Evolutionary conservation across 2,113 vertebrate genomes (phyloP).

Genomic region (Glaucomys volans): DNA sequence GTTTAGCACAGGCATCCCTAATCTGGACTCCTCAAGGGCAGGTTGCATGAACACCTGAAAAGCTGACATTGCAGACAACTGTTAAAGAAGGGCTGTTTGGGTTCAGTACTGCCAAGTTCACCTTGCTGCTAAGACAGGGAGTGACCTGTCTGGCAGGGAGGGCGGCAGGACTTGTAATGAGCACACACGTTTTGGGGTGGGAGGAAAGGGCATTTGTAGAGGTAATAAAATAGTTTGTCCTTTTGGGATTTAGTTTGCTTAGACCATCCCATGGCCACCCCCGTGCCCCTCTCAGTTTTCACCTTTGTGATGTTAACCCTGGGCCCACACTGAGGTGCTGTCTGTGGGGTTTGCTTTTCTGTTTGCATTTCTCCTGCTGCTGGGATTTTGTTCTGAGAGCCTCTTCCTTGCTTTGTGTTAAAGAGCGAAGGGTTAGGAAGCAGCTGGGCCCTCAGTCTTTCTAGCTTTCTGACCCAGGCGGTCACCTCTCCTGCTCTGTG

Average conservation of each 20-base stretch:
- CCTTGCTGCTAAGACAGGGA: background rate
- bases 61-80: background rate
- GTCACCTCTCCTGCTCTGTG: too few species aligned
- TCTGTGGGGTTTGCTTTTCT: slow-evolving; percentile 39
- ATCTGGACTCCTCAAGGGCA: background rate
- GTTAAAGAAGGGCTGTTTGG: background rate
- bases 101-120: background rate
- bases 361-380: background rate
- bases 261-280: background rate
- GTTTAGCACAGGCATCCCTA: background rate
- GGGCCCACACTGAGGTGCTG: background rate
- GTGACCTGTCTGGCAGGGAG: background rate
- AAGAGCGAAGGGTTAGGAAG: background rate
- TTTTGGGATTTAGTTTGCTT: slow-evolving; percentile 35
- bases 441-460: background rate
- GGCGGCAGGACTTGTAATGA: slow-evolving; percentile 16
- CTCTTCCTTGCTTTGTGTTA: background rate
- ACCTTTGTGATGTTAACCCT: slow-evolving; percentile 44
- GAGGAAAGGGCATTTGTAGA: slow-evolving; percentile 27
- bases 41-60: slow-evolving; percentile 38
- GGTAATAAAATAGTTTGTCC: slow-evolving; percentile 19
- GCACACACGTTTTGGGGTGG: background rate
- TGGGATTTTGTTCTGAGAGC: background rate
- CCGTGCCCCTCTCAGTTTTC: background rate
- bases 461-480: background rate